Evolutionary conservation across 2,797 vertebrate genomes (phyloP).

Genomic region (Poeciliopsis presidionis): DNA sequence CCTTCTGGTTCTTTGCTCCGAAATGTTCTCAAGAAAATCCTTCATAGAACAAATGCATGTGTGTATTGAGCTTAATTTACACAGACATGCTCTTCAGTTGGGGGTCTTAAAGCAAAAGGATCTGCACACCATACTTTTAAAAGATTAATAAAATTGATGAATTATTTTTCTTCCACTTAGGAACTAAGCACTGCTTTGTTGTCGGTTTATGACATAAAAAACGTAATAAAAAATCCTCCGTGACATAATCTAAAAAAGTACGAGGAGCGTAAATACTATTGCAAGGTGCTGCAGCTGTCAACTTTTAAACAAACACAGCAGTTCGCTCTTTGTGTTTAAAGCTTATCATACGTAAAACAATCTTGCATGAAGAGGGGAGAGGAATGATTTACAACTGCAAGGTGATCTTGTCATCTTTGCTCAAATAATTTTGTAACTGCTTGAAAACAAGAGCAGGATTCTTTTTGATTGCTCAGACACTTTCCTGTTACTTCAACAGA

Average conservation of each 20-base stretch:
- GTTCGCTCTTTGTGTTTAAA: not conserved
- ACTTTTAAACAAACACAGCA: not conserved
- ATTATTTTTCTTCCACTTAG: not conserved
- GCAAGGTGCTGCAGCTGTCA: not conserved
- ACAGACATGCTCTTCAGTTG: not conserved
- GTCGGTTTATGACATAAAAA: not conserved
- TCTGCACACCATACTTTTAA: not conserved
- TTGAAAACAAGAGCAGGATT: slow-evolving; percentile 51
- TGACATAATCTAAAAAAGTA: not conserved
- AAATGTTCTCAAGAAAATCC: not conserved
- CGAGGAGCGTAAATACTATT: not conserved
- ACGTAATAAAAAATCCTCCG: not conserved
- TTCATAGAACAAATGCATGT: not conserved
- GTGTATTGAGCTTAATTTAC: not conserved
- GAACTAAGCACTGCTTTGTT: not conserved
- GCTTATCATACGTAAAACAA: not conserved
- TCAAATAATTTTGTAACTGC: slow-evolving; percentile 58
- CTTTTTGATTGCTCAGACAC: slow-evolving; percentile 66
- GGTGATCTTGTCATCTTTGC: slow-evolving; percentile 11
- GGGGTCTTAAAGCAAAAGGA: not conserved
- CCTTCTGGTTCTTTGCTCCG: not conserved
- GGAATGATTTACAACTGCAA: not conserved
- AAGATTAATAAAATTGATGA: not conserved
- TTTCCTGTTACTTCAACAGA: slow-evolving; percentile 64
- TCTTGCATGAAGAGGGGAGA: not conserved